Evolutionary conservation across 2,888 invertebrate genomes (phyloP).

Genomic region (Drosophila nr. fundita): DNA sequence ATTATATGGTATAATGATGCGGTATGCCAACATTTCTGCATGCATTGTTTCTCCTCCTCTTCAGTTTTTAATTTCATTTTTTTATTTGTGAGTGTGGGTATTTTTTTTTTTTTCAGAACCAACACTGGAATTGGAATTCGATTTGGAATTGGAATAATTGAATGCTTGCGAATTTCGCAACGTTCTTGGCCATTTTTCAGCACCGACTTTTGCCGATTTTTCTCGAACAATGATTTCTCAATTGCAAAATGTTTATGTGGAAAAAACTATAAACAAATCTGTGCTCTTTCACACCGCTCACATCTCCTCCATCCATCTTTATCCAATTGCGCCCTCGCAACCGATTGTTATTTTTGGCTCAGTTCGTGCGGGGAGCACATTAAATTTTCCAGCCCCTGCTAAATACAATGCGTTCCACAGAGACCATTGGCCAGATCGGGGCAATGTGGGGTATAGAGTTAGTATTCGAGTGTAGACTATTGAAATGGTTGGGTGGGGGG

Average conservation of each 20-base stretch:
- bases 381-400: slow-evolving; percentile 66
- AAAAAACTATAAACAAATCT: slow-evolving; percentile 71
- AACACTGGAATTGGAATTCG: slow-evolving; percentile 8
- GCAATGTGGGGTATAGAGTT: slow-evolving; percentile 18
- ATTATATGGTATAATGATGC: slow-evolving; percentile 42
- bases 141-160: slow-evolving; percentile 30
- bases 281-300: slow-evolving; percentile 4
- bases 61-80: background rate
- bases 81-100: background rate
- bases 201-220: slow-evolving; percentile 48
- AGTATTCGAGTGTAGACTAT: background rate
- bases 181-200: slow-evolving; percentile 35
- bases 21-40: slow-evolving; percentile 46
- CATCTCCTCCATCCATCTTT: background rate
- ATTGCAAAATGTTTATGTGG: slow-evolving; percentile 73
- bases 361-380: slow-evolving; percentile 61
- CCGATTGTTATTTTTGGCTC: slow-evolving; percentile 71
- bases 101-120: slow-evolving; percentile 1
- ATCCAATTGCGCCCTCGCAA: slow-evolving; percentile 28
- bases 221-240: slow-evolving; percentile 73
- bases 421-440: slow-evolving; percentile 13
- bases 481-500: background rate
- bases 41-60: slow-evolving; percentile 33
- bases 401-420: slow-evolving; percentile 59
- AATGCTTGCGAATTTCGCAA: slow-evolving; percentile 30